Base-by-base conservation (phyloP, 1,140 invertebrate species). In the Prorops nasuta region DNA sequence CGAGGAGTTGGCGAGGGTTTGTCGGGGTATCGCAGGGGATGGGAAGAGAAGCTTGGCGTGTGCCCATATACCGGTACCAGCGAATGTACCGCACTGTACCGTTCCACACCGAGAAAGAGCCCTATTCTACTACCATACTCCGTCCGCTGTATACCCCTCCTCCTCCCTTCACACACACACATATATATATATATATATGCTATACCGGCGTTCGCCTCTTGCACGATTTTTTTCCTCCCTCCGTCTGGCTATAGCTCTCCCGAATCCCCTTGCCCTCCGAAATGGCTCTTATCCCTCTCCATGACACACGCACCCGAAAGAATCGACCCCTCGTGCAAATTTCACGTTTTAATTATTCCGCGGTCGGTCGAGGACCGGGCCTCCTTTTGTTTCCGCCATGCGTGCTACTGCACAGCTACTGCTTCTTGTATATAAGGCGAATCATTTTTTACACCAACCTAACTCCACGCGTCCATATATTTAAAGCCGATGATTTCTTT, bases 271-370 rank as follows among this genome's bases (percentile, higher is more conserved):
- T n/a, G n/a, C n/a, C n/a, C n/a, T n/a, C n/a, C n/a, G n/a, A n/a
- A n/a, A n/a, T n/a, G n/a, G n/a, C n/a, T n/a, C n/a, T n/a, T n/a
- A n/a, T n/a, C n/a, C n/a, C n/a, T n/a, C n/a, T n/a, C n/a, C n/a
- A n/a, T n/a, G n/a, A n/a, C n/a, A n/a, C n/a, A 58, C 49, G 54
- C 60, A 51, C 49, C 39, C 50, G 50, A n/a, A n/a, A 60, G 44
- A 48, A 32, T 35, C 41, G 36, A 54, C 57, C 62, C 62, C 56
- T 68, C 61, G n/a, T 58, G 53, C 57, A 51, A 64, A 67, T 58
- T 61, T 60, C 54, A 24, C 54, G 52, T 69, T 76, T 76, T 71
- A 69, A 71, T 71, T 69, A 68, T 67, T 67, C 44, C 52, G 22
- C n/a, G 18, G 16, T 51, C n/a, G n/a, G n/a, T n/a, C n/a, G n/a